These are phyloP conservation scores for Perdix hodgsoniae DNA, from an alignment of 2,797 vertebrate genomes.

Conservation along the genomic window DNA sequence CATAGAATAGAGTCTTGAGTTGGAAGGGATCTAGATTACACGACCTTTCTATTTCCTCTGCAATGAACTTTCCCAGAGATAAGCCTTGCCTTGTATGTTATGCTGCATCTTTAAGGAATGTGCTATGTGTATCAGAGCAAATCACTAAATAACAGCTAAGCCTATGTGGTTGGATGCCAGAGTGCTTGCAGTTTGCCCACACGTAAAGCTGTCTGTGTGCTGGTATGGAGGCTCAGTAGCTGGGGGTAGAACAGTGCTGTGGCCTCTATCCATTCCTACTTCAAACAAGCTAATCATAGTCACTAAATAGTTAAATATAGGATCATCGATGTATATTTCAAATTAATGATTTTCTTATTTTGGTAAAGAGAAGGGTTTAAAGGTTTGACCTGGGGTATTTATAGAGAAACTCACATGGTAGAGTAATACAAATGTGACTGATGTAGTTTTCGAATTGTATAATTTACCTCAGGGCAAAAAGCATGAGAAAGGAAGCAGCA, in stretches of 20 bases:
- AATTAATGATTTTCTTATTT: background rate
- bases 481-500: background rate
- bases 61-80: background rate
- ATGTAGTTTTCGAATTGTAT: conserved; percentile 2
- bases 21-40: too few species aligned
- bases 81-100: background rate
- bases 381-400: background rate
- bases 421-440: background rate
- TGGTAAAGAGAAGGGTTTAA: background rate
- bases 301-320: background rate
- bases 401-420: background rate
- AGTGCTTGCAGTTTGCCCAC: fast-evolving
- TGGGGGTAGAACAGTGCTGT: background rate
- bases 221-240: background rate
- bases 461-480: background rate
- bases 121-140: background rate
- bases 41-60: too few species aligned
- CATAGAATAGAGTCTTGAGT: too few species aligned
- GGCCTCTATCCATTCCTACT: background rate
- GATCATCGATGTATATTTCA: background rate
- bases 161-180: background rate
- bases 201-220: background rate
- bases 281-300: background rate
- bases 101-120: background rate
- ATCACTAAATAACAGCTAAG: background rate